Base-by-base conservation (phyloP, 2,797 vertebrate species). In the Urosaurus nigricauda region DNA sequence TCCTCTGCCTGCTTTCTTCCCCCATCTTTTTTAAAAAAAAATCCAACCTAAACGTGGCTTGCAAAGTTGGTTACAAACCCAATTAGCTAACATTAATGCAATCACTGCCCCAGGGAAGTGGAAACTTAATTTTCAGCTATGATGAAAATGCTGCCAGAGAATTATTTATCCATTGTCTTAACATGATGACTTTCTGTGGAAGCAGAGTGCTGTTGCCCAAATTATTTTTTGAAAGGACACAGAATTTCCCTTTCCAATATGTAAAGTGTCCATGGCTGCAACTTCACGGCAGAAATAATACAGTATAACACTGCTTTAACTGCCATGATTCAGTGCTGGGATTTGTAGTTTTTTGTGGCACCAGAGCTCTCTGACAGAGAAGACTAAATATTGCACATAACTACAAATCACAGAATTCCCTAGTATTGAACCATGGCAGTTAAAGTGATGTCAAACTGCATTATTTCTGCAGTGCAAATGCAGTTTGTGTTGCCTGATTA, bases 81-180 rank as follows among this genome's bases (percentile, higher is more conserved):
- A 94, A 95, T 96, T 95, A 95, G 94, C 92, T 92, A 84, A 84
- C 94, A 85, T 95, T 93, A 94, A 94, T 95, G 94, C 84, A 79
- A 89, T 92, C 84, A 51, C 77, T 89, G 93, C 95, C 95, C 90
- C 70, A 88, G 93, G 95, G 95, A 90, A 88, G 91, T 87, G 78
- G 92, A 95, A 95, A 94, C 94, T 94, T 90, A 80, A 95, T 95
- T 95, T 95, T 94, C 93, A 81, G 84, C 85, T 92, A 88, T 94
- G 94, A 95, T 95, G 91, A 90, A 95, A 94, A 93, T 35, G 16
- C 91, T 26, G 13, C 89, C 93, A 79, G 83, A 87, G 87, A 90
- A 95, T 92, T 85, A 91, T 94, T 93, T 94, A 92, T 95, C 93
- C 93, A 92, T 92, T 94, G 93, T 91, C 89, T 93, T 90, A 86